These are phyloP conservation scores for Diachasma alloeum DNA, from an alignment of 1,140 invertebrate species.

Conservation along the genomic window DNA sequence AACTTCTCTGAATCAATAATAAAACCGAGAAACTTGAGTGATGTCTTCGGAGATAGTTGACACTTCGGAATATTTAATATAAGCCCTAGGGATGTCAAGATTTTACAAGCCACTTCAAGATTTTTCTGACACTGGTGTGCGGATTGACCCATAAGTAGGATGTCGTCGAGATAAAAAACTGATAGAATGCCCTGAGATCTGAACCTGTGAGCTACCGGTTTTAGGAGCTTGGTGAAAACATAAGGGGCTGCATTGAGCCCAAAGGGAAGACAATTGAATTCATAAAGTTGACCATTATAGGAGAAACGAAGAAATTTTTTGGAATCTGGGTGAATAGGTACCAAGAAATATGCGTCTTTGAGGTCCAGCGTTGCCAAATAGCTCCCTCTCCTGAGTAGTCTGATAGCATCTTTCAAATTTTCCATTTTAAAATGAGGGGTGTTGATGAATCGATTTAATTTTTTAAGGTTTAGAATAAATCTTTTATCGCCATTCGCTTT, in stretches of 20 bases:
- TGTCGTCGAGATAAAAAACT: constrained; percentile 21
- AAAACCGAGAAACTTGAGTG: not conserved
- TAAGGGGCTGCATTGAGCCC: not conserved
- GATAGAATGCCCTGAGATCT: not conserved
- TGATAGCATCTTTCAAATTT: too few relatives aligned
- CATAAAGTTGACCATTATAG: not conserved
- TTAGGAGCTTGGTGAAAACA: constrained; percentile 21
- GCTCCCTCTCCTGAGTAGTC: too few relatives aligned
- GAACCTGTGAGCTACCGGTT: constrained; percentile 8
- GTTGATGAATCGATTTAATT: not conserved
- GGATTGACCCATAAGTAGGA: not conserved
- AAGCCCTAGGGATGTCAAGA: not conserved
- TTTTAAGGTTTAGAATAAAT: constrained; percentile 5
- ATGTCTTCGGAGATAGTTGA: not conserved
- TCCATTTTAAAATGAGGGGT: constrained; percentile 3
- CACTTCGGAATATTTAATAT: not conserved
- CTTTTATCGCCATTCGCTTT: too few relatives aligned
- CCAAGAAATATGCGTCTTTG: too few relatives aligned
- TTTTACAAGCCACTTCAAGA: not conserved
- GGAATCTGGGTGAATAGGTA: too few relatives aligned
- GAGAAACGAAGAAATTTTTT: constrained; percentile 7
- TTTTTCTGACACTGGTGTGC: not conserved
- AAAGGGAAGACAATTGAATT: constrained; percentile 12
- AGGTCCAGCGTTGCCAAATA: too few relatives aligned
- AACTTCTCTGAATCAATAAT: not conserved